Base-by-base conservation (phyloP, 2,888 invertebrate species). In the Drosophila infuscata region DNA sequence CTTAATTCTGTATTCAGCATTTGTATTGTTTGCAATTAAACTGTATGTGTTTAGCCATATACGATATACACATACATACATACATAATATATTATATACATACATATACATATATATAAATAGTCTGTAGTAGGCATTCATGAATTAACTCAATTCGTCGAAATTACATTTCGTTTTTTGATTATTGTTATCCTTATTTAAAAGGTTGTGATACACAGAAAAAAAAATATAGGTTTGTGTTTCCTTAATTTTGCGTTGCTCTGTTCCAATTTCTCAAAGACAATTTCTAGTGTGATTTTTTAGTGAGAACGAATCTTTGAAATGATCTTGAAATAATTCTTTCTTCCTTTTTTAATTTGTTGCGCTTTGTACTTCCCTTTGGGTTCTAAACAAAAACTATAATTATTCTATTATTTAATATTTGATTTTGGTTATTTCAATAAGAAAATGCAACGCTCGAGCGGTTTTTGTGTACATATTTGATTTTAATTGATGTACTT, bases 11-110 rank as follows among this genome's bases (percentile, higher is more conserved):
- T 88, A 89, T 88, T 82, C 64, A 81, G 87, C 87, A 87, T 87
- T 87, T 87, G 87, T 88, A 90, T 90, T 89, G 73, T 83, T 85
- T 85, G 90, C 84, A 85, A 83, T 81, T 79, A 70, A 79, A 76
- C 71, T 76, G 68, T 83, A 83, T 83, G 72, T 83, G 81, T 89
- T 79, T 84, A 90, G 87, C 87, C 87, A 87, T 87, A 84, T 70
- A 70, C 63, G 64, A 70, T 56, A 67, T 67, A 67, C 70, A 58
- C 51, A 67, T 53, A 65, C 54, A 67, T 62, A 65, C 65, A 70
- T 41, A 56, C n/a, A n/a, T n/a, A 68, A 67, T 74, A 70, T 62
- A 64, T 35, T 41, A 66, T 64, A 70, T 64, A 69, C 59, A 57
- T 57, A 69, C 51, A 53, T 56, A 58, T 60, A 68, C 61, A 61